Percentiles rank a stretch among this genome's conserved stretches.
Conservation (phyloP, 2,113 vertebrate genomes). For the Egretta garzetta region DNA sequence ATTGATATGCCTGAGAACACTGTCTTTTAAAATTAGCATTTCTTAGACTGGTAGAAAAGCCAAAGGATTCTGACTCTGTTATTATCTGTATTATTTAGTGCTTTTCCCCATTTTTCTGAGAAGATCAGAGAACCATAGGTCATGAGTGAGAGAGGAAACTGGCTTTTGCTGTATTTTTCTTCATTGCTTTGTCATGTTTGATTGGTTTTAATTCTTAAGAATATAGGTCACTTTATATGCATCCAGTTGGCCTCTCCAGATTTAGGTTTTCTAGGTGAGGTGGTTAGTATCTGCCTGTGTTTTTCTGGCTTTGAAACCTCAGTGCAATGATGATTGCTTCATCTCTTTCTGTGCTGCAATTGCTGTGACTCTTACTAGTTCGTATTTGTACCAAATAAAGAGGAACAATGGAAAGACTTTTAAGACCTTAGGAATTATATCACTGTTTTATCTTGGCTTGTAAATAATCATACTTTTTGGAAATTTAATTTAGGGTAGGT, state of each 20-base stretch:
- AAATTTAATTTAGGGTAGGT: not conserved
- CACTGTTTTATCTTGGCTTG: not conserved
- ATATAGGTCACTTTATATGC: not conserved
- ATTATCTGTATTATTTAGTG: not conserved
- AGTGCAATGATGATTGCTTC: not conserved
- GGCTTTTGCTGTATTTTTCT: not conserved
- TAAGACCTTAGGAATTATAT: not conserved
- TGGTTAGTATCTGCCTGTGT: not conserved
- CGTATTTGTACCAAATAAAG: not conserved
- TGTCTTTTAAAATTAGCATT: not conserved
- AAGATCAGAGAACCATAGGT: not conserved
- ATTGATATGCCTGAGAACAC: not conserved
- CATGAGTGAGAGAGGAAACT: not conserved
- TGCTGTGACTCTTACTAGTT: not conserved
- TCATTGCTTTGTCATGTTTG: not conserved
- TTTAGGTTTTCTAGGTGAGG: not conserved
- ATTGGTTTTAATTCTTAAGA: not conserved
- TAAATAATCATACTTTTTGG: not conserved
- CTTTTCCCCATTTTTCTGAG: not conserved
- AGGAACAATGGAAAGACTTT: not conserved
- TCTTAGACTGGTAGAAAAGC: not conserved
- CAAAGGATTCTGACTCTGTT: not conserved
- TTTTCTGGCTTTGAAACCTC: conserved; percentile 10
- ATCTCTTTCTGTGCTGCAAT: not conserved
- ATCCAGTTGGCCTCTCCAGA: not conserved